Conservation (phyloP, 2,888 invertebrate genomes). For the Leptogaster cylindrica region DNA sequence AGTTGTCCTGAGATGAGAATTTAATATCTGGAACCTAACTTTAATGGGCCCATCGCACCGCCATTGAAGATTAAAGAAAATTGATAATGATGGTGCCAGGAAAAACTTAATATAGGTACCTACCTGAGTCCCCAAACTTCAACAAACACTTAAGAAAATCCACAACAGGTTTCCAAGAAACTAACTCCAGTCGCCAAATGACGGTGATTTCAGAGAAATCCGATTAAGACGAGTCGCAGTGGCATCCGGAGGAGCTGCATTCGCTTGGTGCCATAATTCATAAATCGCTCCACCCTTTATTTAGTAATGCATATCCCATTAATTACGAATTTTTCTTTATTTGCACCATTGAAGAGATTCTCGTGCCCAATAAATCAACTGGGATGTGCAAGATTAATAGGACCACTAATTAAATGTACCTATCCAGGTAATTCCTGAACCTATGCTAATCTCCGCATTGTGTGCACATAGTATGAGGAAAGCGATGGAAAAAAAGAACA, state of each 20-base stretch:
- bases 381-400: background rate
- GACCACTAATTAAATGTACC: conserved; percentile 20
- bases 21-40: too few relatives aligned
- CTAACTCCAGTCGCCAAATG: conserved; percentile 1
- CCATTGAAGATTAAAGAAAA: too few relatives aligned
- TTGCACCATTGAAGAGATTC: background rate
- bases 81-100: too few relatives aligned
- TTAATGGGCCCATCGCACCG: too few relatives aligned
- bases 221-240: background rate
- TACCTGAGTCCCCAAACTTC: background rate
- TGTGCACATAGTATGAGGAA: background rate
- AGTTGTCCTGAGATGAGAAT: too few relatives aligned
- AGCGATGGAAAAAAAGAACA: background rate
- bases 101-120: background rate
- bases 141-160: conserved; percentile 11
- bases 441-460: conserved; percentile 3
- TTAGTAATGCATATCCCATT: conserved; percentile 30
- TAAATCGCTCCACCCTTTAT: conserved; percentile 1
- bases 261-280: conserved; percentile 8
- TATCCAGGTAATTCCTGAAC: conserved; percentile 4
- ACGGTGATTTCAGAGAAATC: conserved; percentile 4
- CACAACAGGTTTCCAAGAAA: background rate
- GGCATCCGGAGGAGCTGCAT: background rate
- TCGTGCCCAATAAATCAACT: conserved; percentile 20
- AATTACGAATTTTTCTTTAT: conserved; percentile 13